phyloP scores from a whole-genome alignment of 2,888 invertebrate species.

The Drosophila flavopinicola region DNA sequence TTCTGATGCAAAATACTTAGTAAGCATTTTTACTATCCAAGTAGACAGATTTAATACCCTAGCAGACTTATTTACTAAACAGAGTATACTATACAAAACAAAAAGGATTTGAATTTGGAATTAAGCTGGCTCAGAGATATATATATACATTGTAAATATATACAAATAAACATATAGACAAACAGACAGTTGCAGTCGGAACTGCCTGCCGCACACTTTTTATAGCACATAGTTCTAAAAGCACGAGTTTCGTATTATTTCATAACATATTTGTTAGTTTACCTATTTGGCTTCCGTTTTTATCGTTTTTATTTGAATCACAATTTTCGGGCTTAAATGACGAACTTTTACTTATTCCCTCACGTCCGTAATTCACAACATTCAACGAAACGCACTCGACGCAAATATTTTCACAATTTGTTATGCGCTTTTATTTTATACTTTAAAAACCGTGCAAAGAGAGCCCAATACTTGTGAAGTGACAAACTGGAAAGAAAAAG shows the following conservation, averaged over 20 bases:
- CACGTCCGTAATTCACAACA: not conserved
- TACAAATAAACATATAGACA: no score
- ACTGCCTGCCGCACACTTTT: not conserved
- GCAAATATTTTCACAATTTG: conserved; percentile 43
- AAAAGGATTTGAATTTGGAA: not conserved
- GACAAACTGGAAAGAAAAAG: conserved; percentile 33
- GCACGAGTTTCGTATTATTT: not conserved
- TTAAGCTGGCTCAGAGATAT: no score
- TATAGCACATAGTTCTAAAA: not conserved
- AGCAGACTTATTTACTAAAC: not conserved
- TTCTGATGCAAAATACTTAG: no score
- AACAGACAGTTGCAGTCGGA: no score
- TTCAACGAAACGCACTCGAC: conserved; percentile 26
- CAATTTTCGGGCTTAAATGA: no score
- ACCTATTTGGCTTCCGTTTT: conserved; percentile 2
- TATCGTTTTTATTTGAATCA: not conserved
- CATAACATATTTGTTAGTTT: not conserved
- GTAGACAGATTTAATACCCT: no score
- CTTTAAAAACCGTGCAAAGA: conserved; percentile 11
- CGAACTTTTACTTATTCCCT: not conserved
- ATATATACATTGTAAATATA: no score
- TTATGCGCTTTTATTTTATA: conserved; percentile 53
- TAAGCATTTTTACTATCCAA: no score
- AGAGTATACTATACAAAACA: not conserved
- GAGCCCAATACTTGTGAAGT: conserved; percentile 18